Conservation (phyloP, 1,140 invertebrate genomes). For the Lordiphosa collinella region DNA sequence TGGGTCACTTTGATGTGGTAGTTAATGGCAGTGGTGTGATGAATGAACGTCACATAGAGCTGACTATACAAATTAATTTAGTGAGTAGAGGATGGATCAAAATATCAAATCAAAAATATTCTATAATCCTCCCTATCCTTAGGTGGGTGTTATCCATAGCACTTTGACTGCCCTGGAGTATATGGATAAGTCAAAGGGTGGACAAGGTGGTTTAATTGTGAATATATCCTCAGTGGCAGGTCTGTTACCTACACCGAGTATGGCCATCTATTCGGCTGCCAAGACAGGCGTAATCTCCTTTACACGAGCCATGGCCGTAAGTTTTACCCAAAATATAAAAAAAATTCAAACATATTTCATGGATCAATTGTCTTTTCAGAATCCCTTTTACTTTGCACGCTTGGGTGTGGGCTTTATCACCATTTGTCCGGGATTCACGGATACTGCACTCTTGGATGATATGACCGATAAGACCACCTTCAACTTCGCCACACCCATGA, state of each 20-base stretch:
- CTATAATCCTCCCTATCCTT: not conserved
- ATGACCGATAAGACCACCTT: slow-evolving; percentile 46
- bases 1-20: slow-evolving; percentile 58
- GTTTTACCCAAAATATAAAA: not conserved
- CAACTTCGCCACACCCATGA: slow-evolving; percentile 28
- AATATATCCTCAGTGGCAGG: slow-evolving; percentile 84
- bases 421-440: slow-evolving; percentile 68
- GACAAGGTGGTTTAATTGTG: slow-evolving; percentile 83
- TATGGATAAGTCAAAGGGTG: slow-evolving; percentile 82
- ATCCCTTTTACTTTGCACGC: slow-evolving; percentile 31
- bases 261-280: slow-evolving; percentile 80
- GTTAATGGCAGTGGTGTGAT: slow-evolving; percentile 62
- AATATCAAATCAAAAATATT: not conserved
- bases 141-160: slow-evolving; percentile 61
- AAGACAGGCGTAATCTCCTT: slow-evolving; percentile 80
- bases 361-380: slow-evolving; percentile 14
- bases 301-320: slow-evolving; percentile 68
- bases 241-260: slow-evolving; percentile 58
- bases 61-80: slow-evolving; percentile 58
- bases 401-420: slow-evolving; percentile 61
- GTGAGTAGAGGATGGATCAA: slow-evolving; percentile 6
- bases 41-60: slow-evolving; percentile 45
- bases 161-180: slow-evolving; percentile 48
- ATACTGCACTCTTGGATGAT: slow-evolving; percentile 48
- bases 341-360: no score